Evolutionary conservation across 2,797 vertebrate species (phyloP).

Genomic region (Brachyrhaphis roseni): DNA sequence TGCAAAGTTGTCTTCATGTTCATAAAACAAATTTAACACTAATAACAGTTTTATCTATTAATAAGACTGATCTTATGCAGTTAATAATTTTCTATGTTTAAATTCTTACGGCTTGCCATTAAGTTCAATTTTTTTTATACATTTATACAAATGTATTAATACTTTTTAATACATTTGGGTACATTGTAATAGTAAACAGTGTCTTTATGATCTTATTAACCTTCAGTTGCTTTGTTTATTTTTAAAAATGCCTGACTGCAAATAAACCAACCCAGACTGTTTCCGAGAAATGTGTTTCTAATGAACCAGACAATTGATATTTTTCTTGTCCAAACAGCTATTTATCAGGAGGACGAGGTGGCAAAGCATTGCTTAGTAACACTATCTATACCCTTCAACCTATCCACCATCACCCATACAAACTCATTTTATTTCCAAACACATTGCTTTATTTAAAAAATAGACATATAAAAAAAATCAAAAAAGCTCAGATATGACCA

Average conservation of each 20-base stretch:
- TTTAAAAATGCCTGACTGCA: not conserved
- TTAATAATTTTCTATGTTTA: not conserved
- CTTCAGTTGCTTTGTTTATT: not conserved
- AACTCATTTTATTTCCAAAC: not conserved
- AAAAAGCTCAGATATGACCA: not conserved
- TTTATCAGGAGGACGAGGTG: not conserved
- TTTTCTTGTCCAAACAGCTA: not conserved
- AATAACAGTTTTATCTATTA: not conserved
- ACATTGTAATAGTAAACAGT: not conserved
- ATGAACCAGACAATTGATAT: not conserved
- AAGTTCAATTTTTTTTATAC: not conserved
- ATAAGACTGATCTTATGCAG: not conserved
- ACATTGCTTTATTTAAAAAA: not conserved
- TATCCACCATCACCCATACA: not conserved
- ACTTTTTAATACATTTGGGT: not conserved
- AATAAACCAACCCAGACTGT: constrained; percentile 1
- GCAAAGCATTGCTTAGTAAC: not conserved
- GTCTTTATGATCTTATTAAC: not conserved
- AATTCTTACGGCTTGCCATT: not conserved
- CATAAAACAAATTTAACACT: not conserved
- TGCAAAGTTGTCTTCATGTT: not conserved
- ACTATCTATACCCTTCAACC: not conserved
- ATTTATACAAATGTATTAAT: not conserved
- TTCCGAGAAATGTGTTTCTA: constrained; percentile 6
- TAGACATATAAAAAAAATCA: too few relatives aligned